Conservation (phyloP, 2,113 vertebrate species). For the Trematocara variabile region DNA sequence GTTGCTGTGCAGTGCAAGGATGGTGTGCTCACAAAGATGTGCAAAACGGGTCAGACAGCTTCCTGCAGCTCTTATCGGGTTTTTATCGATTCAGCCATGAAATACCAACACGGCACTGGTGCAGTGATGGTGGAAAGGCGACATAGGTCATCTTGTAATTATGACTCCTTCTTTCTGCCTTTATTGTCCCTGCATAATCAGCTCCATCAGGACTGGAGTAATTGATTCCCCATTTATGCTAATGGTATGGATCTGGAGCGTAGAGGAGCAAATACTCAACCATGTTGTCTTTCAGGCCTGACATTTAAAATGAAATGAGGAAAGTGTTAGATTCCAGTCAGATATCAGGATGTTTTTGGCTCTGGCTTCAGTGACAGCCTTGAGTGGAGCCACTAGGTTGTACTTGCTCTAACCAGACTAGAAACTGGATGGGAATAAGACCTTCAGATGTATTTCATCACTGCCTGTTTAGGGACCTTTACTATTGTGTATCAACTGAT, state of each 20-base stretch:
- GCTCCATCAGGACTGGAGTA: conserved; percentile 59
- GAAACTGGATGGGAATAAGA: conserved; percentile 45
- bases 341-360: conserved; percentile 43
- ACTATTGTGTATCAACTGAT: conserved; percentile 60
- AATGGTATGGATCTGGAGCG: conserved; percentile 65
- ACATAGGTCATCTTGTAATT: conserved; percentile 64
- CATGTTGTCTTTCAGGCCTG: conserved; percentile 59
- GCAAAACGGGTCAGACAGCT: neutral
- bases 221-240: conserved; percentile 72
- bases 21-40: neutral
- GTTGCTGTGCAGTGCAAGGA: neutral
- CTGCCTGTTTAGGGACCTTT: conserved; percentile 50
- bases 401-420: conserved; percentile 48
- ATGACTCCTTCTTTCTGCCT: conserved; percentile 51
- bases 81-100: conserved; percentile 49
- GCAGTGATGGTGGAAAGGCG: conserved; percentile 27
- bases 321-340: conserved; percentile 50
- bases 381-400: conserved; percentile 10
- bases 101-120: conserved; percentile 45
- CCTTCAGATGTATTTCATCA: conserved; percentile 65
- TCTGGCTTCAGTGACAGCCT: conserved; percentile 2
- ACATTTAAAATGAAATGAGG: conserved; percentile 64
- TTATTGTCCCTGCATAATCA: conserved; percentile 68
- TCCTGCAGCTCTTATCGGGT: conserved; percentile 31
- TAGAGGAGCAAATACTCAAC: conserved; percentile 61